Conservation (phyloP, 2,113 vertebrate species). For the Laterallus jamaicensis region DNA sequence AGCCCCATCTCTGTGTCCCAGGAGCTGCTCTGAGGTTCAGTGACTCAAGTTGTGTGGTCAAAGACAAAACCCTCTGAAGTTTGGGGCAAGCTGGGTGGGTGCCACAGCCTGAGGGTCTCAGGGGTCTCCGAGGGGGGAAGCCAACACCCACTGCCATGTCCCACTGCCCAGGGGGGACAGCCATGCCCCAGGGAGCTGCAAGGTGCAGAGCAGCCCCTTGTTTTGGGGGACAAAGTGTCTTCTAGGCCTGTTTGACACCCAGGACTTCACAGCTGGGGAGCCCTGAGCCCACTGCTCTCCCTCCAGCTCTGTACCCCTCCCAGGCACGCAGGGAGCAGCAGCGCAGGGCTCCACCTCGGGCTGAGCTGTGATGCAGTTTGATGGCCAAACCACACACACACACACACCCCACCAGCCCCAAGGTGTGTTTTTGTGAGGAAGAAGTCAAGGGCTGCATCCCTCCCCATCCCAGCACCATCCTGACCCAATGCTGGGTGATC, state of each 20-base stretch:
- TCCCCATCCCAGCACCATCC: background rate
- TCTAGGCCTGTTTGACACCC: background rate
- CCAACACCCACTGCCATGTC: rapidly evolving
- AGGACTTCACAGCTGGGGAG: background rate
- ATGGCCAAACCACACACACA: background rate
- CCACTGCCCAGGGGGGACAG: background rate
- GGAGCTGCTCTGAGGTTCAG: background rate
- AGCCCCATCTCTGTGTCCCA: background rate
- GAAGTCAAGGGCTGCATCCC: background rate
- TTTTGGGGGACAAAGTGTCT: background rate
- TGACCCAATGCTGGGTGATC: background rate
- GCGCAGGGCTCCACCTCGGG: rapidly evolving
- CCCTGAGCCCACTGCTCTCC: no score
- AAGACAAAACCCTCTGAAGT: background rate
- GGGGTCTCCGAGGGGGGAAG: background rate
- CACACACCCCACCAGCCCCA: background rate
- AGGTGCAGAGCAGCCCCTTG: background rate
- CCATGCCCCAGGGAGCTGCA: background rate
- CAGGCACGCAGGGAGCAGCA: background rate
- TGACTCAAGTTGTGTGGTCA: no score
- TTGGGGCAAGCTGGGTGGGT: no score
- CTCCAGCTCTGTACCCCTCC: background rate
- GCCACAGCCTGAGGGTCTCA: background rate
- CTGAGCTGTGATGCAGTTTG: background rate
- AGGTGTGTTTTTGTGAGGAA: background rate